Percentiles rank a stretch among this genome's conserved stretches.
Conservation (phyloP, 2,113 vertebrate species). For the Rhinoderma darwinii region DNA sequence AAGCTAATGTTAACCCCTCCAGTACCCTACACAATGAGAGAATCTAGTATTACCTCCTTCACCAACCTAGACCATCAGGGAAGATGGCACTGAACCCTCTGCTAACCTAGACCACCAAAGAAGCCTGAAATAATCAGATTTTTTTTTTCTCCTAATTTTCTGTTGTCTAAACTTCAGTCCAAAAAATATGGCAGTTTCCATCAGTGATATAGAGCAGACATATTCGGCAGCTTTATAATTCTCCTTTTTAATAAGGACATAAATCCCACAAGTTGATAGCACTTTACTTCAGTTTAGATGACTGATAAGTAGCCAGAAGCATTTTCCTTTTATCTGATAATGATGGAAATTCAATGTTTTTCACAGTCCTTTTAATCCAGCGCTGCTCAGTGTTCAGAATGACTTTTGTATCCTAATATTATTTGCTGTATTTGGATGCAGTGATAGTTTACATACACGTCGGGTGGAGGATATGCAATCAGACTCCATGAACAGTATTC, state of each 20-base stretch:
- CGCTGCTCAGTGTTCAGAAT: background rate
- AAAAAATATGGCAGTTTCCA: too few relatives aligned
- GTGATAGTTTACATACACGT: conserved; percentile 64
- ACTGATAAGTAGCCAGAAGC: conserved; percentile 15
- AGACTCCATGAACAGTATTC: conserved; percentile 67
- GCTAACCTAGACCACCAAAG: too few relatives aligned
- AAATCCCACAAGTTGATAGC: background rate
- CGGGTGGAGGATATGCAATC: conserved; percentile 69
- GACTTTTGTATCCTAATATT: conserved; percentile 51
- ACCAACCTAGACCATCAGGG: too few relatives aligned
- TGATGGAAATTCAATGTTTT: conserved; percentile 21
- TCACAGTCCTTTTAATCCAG: background rate
- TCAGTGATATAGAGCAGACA: too few relatives aligned
- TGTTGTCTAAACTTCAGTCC: too few relatives aligned
- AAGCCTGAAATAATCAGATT: too few relatives aligned
- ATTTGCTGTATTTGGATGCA: conserved; percentile 60
- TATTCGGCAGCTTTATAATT: background rate
- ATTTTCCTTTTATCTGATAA: conserved; percentile 13
- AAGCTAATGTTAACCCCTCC: too few relatives aligned
- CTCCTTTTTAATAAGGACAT: background rate
- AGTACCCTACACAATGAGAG: too few relatives aligned
- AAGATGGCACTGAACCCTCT: too few relatives aligned
- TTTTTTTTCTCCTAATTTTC: too few relatives aligned
- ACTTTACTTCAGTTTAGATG: conserved; percentile 3
- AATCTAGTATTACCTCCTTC: too few relatives aligned